Conservation (phyloP, 2,888 invertebrate genomes). For the Dermolepida albohirtum region DNA sequence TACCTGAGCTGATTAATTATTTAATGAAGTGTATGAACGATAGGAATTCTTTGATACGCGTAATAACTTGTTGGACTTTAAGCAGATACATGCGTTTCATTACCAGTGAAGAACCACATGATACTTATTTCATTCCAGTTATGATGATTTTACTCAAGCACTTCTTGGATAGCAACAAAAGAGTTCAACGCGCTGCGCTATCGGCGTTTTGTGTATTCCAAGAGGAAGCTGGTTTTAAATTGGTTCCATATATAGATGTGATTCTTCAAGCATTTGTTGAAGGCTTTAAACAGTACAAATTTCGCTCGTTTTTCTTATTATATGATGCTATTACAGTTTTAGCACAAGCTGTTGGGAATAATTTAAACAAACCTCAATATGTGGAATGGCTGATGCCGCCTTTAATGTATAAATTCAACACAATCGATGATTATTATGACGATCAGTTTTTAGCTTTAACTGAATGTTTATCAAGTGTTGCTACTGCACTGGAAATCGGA, state of each 20-base stretch:
- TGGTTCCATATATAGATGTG: conserved; percentile 78
- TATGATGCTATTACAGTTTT: conserved; percentile 84
- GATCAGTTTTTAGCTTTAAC: conserved; percentile 76
- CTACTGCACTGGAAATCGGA: conserved; percentile 77
- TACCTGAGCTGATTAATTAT: conserved; percentile 77
- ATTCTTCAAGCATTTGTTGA: conserved; percentile 79
- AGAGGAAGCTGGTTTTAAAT: conserved; percentile 80
- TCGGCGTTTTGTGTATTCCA: conserved; percentile 83
- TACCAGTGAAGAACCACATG: conserved; percentile 69
- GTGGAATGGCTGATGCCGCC: conserved; percentile 79
- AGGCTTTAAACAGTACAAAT: conserved; percentile 76
- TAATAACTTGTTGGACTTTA: conserved; percentile 84
- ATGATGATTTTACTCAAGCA: conserved; percentile 77
- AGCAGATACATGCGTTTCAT: conserved; percentile 82
- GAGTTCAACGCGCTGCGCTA: conserved; percentile 83
- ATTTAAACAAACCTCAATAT: conserved; percentile 76
- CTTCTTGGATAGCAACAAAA: conserved; percentile 79
- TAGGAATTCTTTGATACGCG: conserved; percentile 76
- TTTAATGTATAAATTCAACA: conserved; percentile 78
- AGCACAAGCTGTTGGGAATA: conserved; percentile 79
- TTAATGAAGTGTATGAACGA: conserved; percentile 75
- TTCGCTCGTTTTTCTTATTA: conserved; percentile 78
- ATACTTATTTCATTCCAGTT: conserved; percentile 74
- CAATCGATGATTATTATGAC: conserved; percentile 79
- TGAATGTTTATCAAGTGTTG: conserved; percentile 82